Evolutionary conservation across 2,113 vertebrate genomes (phyloP).

Genomic region (Malurus cyaneus): DNA sequence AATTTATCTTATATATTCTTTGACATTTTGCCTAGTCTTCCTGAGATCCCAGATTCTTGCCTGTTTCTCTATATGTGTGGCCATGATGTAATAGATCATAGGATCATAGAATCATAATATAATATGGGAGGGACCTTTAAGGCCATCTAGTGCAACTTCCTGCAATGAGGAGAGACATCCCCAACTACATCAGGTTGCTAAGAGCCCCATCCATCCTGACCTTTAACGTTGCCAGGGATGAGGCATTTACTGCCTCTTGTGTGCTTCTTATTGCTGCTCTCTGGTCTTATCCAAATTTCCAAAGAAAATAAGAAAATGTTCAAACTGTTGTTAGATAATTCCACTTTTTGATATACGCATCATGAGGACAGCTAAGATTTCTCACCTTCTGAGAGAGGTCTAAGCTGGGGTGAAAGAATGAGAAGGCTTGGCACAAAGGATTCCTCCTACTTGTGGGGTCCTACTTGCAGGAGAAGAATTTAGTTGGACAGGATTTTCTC

Average conservation of each 20-base stretch:
- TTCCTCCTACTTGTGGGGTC: not conserved
- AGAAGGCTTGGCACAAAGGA: not conserved
- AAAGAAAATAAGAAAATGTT: not conserved
- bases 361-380: not conserved
- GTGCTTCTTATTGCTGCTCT: not conserved
- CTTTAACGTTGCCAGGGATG: not conserved
- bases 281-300: not conserved
- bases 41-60: not conserved
- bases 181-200: not conserved
- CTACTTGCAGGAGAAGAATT: not conserved
- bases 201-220: not conserved
- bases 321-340: not conserved
- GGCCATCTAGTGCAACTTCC: not conserved
- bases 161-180: not conserved
- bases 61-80: not conserved
- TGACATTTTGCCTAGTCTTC: not conserved
- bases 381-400: not conserved
- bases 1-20: not conserved
- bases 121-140: not conserved
- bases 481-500: not conserved
- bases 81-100: not conserved
- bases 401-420: not conserved
- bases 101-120: not conserved
- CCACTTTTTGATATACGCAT: not conserved
- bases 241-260: not conserved